phyloP scores from a whole-genome alignment of 2,888 invertebrate species.

The Pyrocoelia pectoralis region DNA sequence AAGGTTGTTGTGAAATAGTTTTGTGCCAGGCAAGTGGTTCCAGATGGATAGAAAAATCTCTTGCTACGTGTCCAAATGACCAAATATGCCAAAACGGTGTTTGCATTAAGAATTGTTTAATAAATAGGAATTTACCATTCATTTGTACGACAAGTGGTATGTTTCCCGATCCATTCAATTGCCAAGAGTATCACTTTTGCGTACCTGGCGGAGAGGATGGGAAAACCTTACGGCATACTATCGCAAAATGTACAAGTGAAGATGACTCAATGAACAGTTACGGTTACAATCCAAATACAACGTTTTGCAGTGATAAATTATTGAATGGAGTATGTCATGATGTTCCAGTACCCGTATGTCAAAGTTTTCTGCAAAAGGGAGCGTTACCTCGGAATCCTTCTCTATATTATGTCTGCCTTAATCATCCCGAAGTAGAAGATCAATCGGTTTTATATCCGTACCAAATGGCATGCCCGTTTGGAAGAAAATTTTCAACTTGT shows the following conservation, averaged over 20 bases:
- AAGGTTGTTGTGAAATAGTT: neutral
- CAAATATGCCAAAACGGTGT: neutral
- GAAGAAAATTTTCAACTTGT: neutral
- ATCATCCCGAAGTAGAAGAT: neutral
- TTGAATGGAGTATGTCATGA: neutral
- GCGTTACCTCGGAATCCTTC: slow-evolving; percentile 10
- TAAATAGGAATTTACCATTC: neutral
- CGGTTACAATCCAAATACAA: slow-evolving; percentile 15
- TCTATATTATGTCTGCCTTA: slow-evolving; percentile 20
- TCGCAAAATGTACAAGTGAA: neutral
- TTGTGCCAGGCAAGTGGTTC: neutral
- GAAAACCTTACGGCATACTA: neutral
- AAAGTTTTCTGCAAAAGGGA: neutral
- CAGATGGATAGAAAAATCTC: neutral
- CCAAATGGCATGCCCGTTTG: slow-evolving; percentile 9
- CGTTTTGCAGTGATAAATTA: slow-evolving; percentile 14
- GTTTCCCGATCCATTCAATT: slow-evolving; percentile 5
- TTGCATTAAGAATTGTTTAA: neutral
- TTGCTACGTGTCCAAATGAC: neutral
- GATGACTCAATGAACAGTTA: neutral
- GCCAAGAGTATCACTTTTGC: neutral
- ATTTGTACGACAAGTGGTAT: neutral
- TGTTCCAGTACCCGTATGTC: slow-evolving; percentile 9
- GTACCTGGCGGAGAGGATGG: neutral
- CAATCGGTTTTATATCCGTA: slow-evolving; percentile 4